These are phyloP conservation scores for Alauda arvensis DNA, from an alignment of 2,797 vertebrate genomes.

Conservation along the genomic window DNA sequence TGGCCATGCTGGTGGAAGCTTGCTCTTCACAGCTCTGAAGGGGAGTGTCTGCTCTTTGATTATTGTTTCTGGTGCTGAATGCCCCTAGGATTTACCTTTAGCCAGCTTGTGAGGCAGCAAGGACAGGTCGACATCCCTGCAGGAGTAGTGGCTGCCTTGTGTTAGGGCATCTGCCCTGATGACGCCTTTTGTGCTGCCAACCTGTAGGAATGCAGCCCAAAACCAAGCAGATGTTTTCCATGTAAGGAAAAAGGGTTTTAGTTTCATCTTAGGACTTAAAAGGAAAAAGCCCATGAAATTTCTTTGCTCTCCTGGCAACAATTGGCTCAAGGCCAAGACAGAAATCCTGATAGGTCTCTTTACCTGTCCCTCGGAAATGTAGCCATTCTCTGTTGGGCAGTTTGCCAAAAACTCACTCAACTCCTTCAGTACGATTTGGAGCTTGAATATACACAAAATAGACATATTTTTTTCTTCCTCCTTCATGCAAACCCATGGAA, in stretches of 20 bases:
- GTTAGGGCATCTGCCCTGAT: accelerated
- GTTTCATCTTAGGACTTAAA: too few species aligned
- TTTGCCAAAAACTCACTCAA: too few species aligned
- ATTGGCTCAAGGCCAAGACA: too few species aligned
- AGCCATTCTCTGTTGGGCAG: too few species aligned
- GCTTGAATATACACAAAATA: neutral
- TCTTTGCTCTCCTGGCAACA: too few species aligned
- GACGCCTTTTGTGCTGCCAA: neutral
- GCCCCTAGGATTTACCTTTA: neutral
- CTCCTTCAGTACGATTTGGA: neutral
- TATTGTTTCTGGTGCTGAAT: neutral
- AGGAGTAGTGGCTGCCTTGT: neutral
- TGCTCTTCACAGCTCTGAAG: accelerated
- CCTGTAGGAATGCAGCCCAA: too few species aligned
- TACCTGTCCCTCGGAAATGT: too few species aligned
- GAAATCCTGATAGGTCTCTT: too few species aligned
- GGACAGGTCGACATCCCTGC: neutral
- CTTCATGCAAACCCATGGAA: neutral
- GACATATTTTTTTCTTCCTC: accelerated
- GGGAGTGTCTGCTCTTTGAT: neutral
- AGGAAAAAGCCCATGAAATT: too few species aligned
- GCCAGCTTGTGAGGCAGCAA: neutral
- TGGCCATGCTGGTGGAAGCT: neutral
- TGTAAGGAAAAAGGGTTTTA: too few species aligned
- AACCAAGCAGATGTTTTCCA: too few species aligned